These are phyloP conservation scores for Emmelina monodactyla DNA, from an alignment of 2,888 invertebrate genomes.

Conservation along the genomic window DNA sequence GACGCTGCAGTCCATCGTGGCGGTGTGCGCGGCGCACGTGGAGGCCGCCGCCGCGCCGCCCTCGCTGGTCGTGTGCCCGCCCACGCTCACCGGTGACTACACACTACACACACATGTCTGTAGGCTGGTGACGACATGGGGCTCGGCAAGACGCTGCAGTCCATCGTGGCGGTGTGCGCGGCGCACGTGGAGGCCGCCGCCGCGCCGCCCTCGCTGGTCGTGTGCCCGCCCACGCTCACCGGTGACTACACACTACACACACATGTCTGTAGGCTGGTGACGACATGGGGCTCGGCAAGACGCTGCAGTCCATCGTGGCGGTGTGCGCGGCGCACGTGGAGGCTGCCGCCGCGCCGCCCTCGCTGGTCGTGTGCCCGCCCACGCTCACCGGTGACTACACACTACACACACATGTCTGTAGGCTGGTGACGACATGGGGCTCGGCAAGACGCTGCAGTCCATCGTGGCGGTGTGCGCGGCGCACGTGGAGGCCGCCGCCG, in stretches of 20 bases:
- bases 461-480: slow-evolving; percentile 92
- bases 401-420: slow-evolving; percentile 96
- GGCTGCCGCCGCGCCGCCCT: slow-evolving; percentile 70
- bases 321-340: slow-evolving; percentile 86
- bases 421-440: slow-evolving; percentile 98
- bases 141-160: slow-evolving; percentile 95
- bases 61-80: slow-evolving; percentile 95
- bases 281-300: slow-evolving; percentile 99
- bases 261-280: slow-evolving; percentile 98
- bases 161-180: slow-evolving; percentile 90
- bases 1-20: slow-evolving; percentile 95
- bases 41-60: slow-evolving; percentile 69
- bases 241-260: slow-evolving; percentile 83
- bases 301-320: slow-evolving; percentile 94
- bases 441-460: slow-evolving; percentile 96
- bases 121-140: slow-evolving; percentile 99
- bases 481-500: slow-evolving; percentile 71
- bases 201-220: slow-evolving; percentile 83
- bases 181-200: slow-evolving; percentile 77
- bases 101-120: slow-evolving; percentile 97
- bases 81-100: slow-evolving; percentile 84
- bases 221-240: slow-evolving; percentile 96
- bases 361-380: slow-evolving; percentile 95
- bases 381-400: slow-evolving; percentile 89
- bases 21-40: slow-evolving; percentile 86